A percentile compares a stretch with the other conserved stretches of the same genome.
These are phyloP conservation scores for Crypturellus undulatus DNA, from an alignment of 2,113 vertebrate genomes.

Conservation along the genomic window DNA sequence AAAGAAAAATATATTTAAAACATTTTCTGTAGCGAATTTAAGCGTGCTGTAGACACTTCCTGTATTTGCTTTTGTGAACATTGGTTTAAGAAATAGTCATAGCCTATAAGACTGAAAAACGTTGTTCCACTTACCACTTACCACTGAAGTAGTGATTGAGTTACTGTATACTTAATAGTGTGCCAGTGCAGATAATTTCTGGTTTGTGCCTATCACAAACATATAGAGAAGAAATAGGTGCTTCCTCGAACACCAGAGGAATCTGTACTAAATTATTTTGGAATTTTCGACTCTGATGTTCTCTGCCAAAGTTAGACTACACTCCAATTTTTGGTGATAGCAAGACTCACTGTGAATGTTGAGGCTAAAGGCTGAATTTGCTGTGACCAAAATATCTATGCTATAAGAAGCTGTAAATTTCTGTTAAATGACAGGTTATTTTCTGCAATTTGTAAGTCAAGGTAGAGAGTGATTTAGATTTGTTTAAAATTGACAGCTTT, in stretches of 20 bases:
- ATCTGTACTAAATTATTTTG: neutral
- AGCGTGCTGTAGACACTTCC: neutral
- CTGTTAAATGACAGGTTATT: neutral
- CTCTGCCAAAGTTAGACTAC: neutral
- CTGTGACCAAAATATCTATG: neutral
- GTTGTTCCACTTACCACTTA: neutral
- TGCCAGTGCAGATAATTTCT: neutral
- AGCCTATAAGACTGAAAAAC: neutral
- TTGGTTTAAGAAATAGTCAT: neutral
- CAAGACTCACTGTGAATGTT: neutral
- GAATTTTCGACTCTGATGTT: neutral
- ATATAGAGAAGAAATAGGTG: neutral
- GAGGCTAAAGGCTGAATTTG: neutral
- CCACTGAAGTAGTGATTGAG: neutral
- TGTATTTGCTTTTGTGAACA: neutral
- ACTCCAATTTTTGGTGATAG: neutral
- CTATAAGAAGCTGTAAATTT: neutral
- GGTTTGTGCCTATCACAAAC: neutral
- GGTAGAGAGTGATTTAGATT: neutral
- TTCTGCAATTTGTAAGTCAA: neutral
- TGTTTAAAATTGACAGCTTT: neutral
- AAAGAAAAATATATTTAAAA: too few relatives aligned
- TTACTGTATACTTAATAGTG: neutral
- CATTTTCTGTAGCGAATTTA: neutral
- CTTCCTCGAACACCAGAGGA: neutral